Evolutionary conservation across 2,888 invertebrate genomes (phyloP), one percentile per base, ranked within the genome.

Genomic region (Chironomus tentans): DNA sequence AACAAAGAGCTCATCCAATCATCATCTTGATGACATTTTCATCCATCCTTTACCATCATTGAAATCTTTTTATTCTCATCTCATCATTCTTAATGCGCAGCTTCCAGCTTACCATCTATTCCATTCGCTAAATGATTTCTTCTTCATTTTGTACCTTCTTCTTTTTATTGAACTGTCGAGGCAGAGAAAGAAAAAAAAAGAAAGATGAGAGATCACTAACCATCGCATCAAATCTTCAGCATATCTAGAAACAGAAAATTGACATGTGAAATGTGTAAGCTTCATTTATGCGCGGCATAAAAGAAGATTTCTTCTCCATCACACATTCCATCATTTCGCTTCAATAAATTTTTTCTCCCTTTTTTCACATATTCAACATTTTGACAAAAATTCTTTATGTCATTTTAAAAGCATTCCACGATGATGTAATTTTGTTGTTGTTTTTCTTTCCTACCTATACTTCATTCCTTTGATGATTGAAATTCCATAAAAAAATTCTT

Each of bases 381-480:
- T 68, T 78, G 78, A 78, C 78, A 78, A 78, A 78, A 77, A 76
- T 68, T 76, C 77, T 70, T 77, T 76, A 47, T 78, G 78, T 78
- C 78, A 77, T 73, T 77, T 78, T 78, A 78, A 78, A 78, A 78
- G 78, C 78, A 78, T 78, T 78, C 77, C 77, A 61, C 72, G 56
- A n/a, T 65, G 65, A 65, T 65, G 65, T 65, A 65, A 65, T 65
- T 65, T 62, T 65, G 13, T n/a, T 50, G 15, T n/a, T 50, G 13
- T 50, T 50, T 4, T 28, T 28, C 28, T 28, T 1, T 28, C 5
- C 28, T 28, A 28, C 28, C 28, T 28, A 28, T 28, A 28, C 28
- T n/a, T 22, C 61, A 61, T 61, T 61, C 18, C 12, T 61, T 15
- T 61, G 68, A 13, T 24, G 68, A 68, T 22, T 28, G 24, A 68